Evolutionary conservation across 1,140 invertebrate genomes (phyloP).

Genomic region (Ceratina calcarata): DNA sequence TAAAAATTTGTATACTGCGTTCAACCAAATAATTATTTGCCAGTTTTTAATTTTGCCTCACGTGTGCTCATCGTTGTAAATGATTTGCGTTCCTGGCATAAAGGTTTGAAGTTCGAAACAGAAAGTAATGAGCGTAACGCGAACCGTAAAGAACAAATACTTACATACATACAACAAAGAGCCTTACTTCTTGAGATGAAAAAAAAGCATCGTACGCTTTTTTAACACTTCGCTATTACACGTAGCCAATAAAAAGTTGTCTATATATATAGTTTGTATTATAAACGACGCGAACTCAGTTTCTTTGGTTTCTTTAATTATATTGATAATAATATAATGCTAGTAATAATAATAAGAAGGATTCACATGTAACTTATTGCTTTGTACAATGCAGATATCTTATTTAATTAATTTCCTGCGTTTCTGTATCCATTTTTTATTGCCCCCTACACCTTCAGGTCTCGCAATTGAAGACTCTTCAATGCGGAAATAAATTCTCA

Average conservation of each 20-base stretch:
- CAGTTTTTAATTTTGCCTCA: too few species aligned
- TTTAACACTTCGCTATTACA: slow-evolving; percentile 32
- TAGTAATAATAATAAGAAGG: slow-evolving; percentile 52
- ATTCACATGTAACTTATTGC: slow-evolving; percentile 79
- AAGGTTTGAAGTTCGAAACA: not conserved
- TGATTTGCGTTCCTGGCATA: too few species aligned
- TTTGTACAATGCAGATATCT: slow-evolving; percentile 81
- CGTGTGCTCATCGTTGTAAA: too few species aligned
- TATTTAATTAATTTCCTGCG: slow-evolving; percentile 76
- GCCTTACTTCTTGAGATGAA: slow-evolving; percentile 26
- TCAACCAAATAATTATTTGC: too few species aligned
- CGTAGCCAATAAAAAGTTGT: slow-evolving; percentile 9
- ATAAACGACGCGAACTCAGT: slow-evolving; percentile 41
- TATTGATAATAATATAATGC: too few species aligned
- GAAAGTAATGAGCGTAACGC: too few species aligned
- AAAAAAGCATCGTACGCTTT: slow-evolving; percentile 27
- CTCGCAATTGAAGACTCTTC: too few species aligned
- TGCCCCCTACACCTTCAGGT: not conserved
- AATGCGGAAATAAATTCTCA: too few species aligned
- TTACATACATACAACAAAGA: not conserved
- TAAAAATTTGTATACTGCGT: too few species aligned
- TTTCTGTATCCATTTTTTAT: not conserved
- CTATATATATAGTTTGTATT: slow-evolving; percentile 50
- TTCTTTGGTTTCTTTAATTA: slow-evolving; percentile 69
- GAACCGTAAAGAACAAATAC: not conserved